Evolutionary conservation across 2,113 vertebrate genomes (phyloP).

Genomic region (Tyrannus savana): DNA sequence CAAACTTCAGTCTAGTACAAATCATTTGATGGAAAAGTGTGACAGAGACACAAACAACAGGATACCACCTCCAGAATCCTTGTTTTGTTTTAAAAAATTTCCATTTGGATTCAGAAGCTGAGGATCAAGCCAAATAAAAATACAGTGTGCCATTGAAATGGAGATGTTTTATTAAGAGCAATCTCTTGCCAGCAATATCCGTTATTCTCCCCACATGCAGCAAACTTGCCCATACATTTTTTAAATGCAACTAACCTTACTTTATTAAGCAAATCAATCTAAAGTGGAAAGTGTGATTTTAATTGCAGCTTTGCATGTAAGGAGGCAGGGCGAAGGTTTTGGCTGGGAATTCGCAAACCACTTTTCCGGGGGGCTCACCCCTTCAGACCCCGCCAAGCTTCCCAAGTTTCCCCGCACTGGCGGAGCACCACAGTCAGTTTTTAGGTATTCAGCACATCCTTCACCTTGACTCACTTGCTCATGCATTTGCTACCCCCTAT

Average conservation of each 20-base stretch:
- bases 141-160: background rate
- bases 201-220: constrained; percentile 56
- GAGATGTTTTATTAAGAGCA: constrained; percentile 52
- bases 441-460: background rate
- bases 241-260: constrained; percentile 64
- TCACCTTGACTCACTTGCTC: background rate
- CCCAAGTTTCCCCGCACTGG: rapidly evolving
- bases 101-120: constrained; percentile 21
- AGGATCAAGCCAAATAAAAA: constrained; percentile 51
- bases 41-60: constrained; percentile 25
- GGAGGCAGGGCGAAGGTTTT: rapidly evolving
- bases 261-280: constrained; percentile 71
- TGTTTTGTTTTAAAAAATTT: constrained; percentile 47
- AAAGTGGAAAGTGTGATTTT: background rate
- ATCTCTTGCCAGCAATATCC: constrained; percentile 29
- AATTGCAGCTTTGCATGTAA: constrained; percentile 15
- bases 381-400: background rate
- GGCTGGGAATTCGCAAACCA: background rate
- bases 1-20: constrained; percentile 55
- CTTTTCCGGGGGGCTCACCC: background rate
- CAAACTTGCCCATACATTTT: constrained; percentile 62
- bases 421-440: background rate
- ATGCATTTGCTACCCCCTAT: background rate
- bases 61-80: constrained; percentile 27
- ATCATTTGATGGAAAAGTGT: constrained; percentile 38